phyloP scores from a whole-genome alignment of 2,113 vertebrate genomes.

The Coregonus clupeaformis region DNA sequence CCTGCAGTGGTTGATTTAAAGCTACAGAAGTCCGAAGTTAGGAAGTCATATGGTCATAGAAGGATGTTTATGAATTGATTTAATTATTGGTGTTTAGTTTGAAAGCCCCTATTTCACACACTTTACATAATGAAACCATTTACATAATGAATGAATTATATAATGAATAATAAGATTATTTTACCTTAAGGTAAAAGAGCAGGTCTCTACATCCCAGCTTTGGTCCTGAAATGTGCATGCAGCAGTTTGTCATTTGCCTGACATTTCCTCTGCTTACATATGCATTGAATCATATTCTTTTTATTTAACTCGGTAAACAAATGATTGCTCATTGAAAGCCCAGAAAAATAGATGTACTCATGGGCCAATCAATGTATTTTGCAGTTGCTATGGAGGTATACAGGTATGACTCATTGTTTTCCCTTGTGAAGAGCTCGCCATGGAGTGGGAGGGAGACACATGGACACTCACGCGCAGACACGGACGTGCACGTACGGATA shows the following conservation, averaged over 20 bases:
- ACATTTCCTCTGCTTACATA: neutral
- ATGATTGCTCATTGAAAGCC: conserved; percentile 26
- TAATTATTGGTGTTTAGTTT: neutral
- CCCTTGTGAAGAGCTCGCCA: conserved; percentile 16
- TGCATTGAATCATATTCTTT: conserved; percentile 2
- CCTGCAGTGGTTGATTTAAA: neutral
- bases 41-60: too few species aligned
- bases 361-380: conserved; percentile 23
- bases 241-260: neutral
- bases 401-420: conserved; percentile 44
- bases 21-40: neutral
- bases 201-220: neutral
- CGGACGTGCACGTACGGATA: neutral
- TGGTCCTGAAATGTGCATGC: neutral
- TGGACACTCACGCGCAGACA: neutral
- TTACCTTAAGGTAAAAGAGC: too few species aligned
- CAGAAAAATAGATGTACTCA: neutral
- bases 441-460: conserved; percentile 4
- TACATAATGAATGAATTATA: too few species aligned
- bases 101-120: neutral
- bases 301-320: conserved; percentile 6
- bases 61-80: neutral
- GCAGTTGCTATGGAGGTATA: conserved; percentile 43
- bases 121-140: neutral
- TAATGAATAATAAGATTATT: too few species aligned